Evolutionary conservation across 2,113 vertebrate species (phyloP), one percentile per base, ranked within the genome.

Genomic region (Thomomys bottae): DNA sequence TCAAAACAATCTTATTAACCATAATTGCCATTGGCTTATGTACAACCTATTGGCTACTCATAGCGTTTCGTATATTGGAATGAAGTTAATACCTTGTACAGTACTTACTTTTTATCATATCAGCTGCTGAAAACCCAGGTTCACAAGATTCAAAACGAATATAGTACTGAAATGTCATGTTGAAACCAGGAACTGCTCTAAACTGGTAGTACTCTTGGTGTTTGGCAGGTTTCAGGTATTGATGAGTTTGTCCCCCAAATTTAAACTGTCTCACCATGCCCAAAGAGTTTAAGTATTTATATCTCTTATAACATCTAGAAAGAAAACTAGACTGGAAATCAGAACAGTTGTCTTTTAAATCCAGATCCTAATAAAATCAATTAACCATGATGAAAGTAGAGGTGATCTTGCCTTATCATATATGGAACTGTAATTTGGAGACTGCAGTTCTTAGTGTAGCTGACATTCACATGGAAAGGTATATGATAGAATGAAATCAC

Each of bases 331-430:
- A 32, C 77, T 90, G 23, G 14, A 87, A 73, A 84, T 87, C 9
- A 20, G 8, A 68, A 87, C 42, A 40, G 40, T 40, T 92, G 38
- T 21, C 18, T 88, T 92, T 42, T 68, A 54, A 17, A 54, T 73
- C n/a, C 68, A 93, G 8, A 78, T 42, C 70, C 23, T 90, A 34
- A 17, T 54, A 54, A 68, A 68, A 80, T 17, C 57, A 66, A 49
- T 72, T 83, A 83, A 61, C 64, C 17, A 20, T 66, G 15, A 30
- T 90, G 61, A 54, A 95, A 75, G 63, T 88, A 32, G 63, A 80
- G 61, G 34, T 76, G 36, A 36, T 82, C 32, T 77, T 84, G 28
- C 34, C 61, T 23, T 92, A 36, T 88, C 67, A 20, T 66, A 8
- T 86, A 18, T 57, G 63, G 61, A 68, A 54, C 32, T 17, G 57